Percentiles rank a stretch among this genome's conserved stretches.
These are phyloP conservation scores for Heliocidaris tuberculata DNA, from an alignment of 35 echinoderm and acorn worm genomes.

Conservation along the genomic window DNA sequence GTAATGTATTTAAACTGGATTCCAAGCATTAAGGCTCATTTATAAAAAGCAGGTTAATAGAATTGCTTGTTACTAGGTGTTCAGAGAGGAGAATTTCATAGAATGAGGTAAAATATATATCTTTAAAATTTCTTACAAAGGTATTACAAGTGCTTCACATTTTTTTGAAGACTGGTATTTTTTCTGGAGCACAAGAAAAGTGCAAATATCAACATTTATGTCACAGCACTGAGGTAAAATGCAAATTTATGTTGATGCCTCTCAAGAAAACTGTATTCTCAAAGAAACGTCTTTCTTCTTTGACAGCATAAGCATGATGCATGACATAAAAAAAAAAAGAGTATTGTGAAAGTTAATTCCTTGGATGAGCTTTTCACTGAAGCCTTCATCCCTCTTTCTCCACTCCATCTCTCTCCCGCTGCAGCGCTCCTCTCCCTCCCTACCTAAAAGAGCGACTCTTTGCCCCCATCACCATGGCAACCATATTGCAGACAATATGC, in stretches of 20 bases:
- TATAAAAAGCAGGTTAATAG: too few species aligned
- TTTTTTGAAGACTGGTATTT: too few species aligned
- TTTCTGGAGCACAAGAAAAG: too few species aligned
- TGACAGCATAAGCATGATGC: background rate
- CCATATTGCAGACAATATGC: conserved; percentile 24
- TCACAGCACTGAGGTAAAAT: background rate
- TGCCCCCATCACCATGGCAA: conserved; percentile 11
- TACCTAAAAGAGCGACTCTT: conserved; percentile 15
- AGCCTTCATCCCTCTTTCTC: background rate
- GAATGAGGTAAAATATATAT: too few species aligned
- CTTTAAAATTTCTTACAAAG: too few species aligned
- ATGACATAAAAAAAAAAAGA: background rate
- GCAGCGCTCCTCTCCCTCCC: background rate
- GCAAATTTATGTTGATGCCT: background rate
- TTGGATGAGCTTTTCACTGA: background rate
- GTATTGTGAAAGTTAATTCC: background rate
- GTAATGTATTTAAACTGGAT: too few species aligned
- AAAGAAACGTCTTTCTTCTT: background rate
- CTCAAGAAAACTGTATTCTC: background rate
- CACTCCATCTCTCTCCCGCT: background rate
- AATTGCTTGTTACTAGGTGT: too few species aligned
- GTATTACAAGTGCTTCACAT: too few species aligned
- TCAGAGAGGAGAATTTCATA: too few species aligned
- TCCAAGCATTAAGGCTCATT: too few species aligned
- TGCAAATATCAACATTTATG: background rate